phyloP scores from a whole-genome alignment of 2,113 vertebrate genomes.

The Galbula dea region DNA sequence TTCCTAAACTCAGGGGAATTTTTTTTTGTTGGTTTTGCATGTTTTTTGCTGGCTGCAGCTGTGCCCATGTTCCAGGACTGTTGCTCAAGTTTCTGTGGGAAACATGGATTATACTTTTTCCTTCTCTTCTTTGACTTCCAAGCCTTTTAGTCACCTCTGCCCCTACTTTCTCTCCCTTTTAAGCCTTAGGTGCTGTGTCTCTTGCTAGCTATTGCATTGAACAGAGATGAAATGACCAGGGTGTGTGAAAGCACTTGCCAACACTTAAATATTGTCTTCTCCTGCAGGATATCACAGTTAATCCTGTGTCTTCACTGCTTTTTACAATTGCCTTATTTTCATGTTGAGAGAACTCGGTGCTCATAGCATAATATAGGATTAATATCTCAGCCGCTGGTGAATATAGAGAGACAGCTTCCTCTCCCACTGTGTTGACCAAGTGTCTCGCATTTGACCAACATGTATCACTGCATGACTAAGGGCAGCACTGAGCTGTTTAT shows the following conservation, averaged over 20 bases:
- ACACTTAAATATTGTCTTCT: conserved; percentile 19
- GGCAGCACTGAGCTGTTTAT: not conserved
- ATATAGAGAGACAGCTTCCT: not conserved
- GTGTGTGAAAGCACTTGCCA: not conserved
- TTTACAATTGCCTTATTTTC: not conserved
- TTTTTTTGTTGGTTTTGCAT: not conserved
- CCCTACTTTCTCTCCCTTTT: not conserved
- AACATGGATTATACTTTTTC: not conserved
- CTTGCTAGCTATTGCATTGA: not conserved
- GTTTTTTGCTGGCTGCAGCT: not conserved
- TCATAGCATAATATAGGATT: not conserved
- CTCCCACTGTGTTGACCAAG: fast-evolving
- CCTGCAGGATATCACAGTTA: conserved; percentile 14
- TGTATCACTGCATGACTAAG: not conserved
- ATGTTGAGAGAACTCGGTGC: not conserved
- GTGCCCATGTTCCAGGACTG: not conserved
- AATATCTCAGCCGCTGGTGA: not conserved
- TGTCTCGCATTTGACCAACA: not conserved
- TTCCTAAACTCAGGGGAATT: not conserved
- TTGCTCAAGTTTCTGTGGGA: not conserved
- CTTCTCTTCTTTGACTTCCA: not conserved
- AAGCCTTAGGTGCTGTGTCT: not conserved
- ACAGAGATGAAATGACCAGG: not conserved
- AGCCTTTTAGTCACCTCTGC: not conserved
- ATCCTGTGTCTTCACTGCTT: not conserved